These are phyloP conservation scores for Adela reaumurella DNA, from an alignment of 2,888 invertebrate species.

Conservation along the genomic window DNA sequence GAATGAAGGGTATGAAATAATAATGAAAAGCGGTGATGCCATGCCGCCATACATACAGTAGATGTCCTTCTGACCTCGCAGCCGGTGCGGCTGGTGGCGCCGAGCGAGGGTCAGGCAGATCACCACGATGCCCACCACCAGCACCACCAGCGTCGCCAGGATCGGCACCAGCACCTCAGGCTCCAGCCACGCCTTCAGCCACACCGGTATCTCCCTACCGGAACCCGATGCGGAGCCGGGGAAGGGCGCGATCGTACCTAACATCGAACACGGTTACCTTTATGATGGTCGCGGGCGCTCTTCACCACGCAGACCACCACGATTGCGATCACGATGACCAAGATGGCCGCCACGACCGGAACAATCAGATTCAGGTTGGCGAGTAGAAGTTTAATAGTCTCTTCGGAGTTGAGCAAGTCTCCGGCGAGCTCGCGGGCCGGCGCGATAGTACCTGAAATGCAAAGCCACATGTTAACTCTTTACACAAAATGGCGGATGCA, in stretches of 20 bases:
- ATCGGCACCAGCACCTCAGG: conserved; percentile 88
- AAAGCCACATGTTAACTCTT: conserved; percentile 23
- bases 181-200: conserved; percentile 85
- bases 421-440: conserved; percentile 75
- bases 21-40: conserved; percentile 31
- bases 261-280: conserved; percentile 65
- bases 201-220: conserved; percentile 58
- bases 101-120: conserved; percentile 85
- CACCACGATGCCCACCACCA: conserved; percentile 86
- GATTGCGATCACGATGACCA: conserved; percentile 90
- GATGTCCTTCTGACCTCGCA: conserved; percentile 75
- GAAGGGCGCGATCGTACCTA: conserved; percentile 81
- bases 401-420: conserved; percentile 72
- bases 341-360: conserved; percentile 85
- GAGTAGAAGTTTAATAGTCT: conserved; percentile 82
- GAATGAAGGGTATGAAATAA: too few relatives aligned
- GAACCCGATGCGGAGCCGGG: conserved; percentile 57
- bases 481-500: conserved; percentile 4
- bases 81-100: conserved; percentile 75
- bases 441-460: conserved; percentile 92
- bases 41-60: conserved; percentile 68
- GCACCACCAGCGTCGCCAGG: conserved; percentile 84
- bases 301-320: conserved; percentile 89
- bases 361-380: conserved; percentile 91
- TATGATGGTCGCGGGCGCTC: conserved; percentile 78